These are phyloP conservation scores for Ennomos erosarius DNA, from an alignment of 2,888 invertebrate genomes.

Conservation along the genomic window DNA sequence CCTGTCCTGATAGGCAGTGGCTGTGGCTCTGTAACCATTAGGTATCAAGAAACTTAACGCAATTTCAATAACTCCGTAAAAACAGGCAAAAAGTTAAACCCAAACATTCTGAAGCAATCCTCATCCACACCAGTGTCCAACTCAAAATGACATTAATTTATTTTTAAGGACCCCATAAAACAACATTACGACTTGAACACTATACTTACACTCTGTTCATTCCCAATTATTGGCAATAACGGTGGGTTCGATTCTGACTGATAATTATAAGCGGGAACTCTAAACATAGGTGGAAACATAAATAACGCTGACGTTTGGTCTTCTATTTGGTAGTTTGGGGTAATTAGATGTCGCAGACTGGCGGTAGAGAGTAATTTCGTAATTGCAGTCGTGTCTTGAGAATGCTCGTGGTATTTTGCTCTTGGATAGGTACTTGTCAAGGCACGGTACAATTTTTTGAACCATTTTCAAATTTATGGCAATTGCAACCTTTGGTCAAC, in stretches of 20 bases:
- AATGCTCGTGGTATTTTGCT: neutral
- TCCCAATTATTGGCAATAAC: constrained; percentile 81
- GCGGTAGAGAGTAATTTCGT: constrained; percentile 1
- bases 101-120: constrained; percentile 30
- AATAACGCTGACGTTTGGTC: constrained; percentile 49
- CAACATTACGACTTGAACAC: constrained; percentile 65
- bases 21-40: too few relatives aligned
- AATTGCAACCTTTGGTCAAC: too few relatives aligned
- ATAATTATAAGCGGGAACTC: constrained; percentile 70
- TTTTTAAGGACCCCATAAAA: constrained; percentile 76
- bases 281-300: constrained; percentile 48
- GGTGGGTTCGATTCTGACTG: constrained; percentile 69
- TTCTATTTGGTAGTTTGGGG: constrained; percentile 44
- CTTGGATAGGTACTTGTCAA: too few relatives aligned
- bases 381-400: constrained; percentile 2
- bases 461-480: too few relatives aligned
- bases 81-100: constrained; percentile 26
- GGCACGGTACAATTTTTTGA: too few relatives aligned
- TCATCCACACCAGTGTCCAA: constrained; percentile 50
- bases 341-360: constrained; percentile 41
- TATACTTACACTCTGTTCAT: constrained; percentile 74
- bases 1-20: too few relatives aligned
- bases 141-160: constrained; percentile 73
- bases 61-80: neutral
- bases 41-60: too few relatives aligned